Conservation (phyloP, 2,888 invertebrate species). For the Unio delphinus region DNA sequence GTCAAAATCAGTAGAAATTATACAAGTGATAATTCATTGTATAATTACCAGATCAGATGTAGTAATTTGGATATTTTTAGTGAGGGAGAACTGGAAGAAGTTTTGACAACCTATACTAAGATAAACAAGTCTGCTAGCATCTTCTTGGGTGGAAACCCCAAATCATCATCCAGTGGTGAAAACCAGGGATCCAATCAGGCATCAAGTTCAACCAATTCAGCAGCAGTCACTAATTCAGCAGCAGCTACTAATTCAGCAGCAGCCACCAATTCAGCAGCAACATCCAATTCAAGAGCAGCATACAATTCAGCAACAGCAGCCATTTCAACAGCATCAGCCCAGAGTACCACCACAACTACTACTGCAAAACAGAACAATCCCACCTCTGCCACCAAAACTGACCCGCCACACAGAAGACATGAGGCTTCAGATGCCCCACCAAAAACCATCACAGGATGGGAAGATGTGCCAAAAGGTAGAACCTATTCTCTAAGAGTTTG, state of each 20-base stretch:
- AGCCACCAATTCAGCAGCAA: too few relatives aligned
- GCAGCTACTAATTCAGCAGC: too few relatives aligned
- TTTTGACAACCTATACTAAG: slow-evolving; percentile 71
- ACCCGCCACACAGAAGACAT: not conserved
- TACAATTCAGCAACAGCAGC: too few relatives aligned
- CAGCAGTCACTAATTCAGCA: too few relatives aligned
- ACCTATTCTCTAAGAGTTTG: not conserved
- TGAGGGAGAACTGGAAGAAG: slow-evolving; percentile 70
- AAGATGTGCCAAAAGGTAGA: slow-evolving; percentile 44
- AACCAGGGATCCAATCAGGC: not conserved
- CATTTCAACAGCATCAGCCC: too few relatives aligned
- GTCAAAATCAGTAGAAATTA: slow-evolving; percentile 1
- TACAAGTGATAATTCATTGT: too few relatives aligned
- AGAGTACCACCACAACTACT: not conserved
- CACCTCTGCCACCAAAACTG: slow-evolving; percentile 2
- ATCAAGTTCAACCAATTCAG: not conserved
- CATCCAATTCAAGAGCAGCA: too few relatives aligned
- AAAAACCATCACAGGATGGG: slow-evolving; percentile 38
- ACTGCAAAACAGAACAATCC: slow-evolving; percentile 5
- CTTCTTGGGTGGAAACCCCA: slow-evolving; percentile 64
- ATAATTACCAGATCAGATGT: too few relatives aligned
- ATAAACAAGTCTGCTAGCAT: slow-evolving; percentile 71
- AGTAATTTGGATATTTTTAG: slow-evolving; percentile 34
- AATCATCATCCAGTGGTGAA: slow-evolving; percentile 1
- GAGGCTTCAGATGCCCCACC: slow-evolving; percentile 12